Conservation (phyloP, 1,140 invertebrate genomes). For the Drosophila ogumai region DNA sequence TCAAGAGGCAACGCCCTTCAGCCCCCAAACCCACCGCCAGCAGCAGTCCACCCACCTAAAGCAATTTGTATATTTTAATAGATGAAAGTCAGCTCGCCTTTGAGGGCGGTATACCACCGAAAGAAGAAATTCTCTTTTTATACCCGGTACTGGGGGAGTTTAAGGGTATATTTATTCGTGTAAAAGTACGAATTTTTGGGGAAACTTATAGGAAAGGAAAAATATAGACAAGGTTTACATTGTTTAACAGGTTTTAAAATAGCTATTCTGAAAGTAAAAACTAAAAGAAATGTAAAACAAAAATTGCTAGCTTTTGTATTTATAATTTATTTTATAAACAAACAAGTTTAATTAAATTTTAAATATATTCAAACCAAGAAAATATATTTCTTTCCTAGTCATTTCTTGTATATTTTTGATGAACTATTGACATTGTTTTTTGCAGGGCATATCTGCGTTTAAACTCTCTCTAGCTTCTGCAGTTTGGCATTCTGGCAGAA, state of each 20-base stretch:
- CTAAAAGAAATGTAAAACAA: no score
- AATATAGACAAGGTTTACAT: background rate
- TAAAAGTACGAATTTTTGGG: background rate
- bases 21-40: background rate
- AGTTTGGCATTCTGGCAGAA: conserved; percentile 42
- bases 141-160: background rate
- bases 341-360: no score
- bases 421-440: background rate
- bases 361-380: no score
- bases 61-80: conserved; percentile 73
- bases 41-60: conserved; percentile 11
- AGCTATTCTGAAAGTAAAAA: no score
- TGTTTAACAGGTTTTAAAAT: background rate
- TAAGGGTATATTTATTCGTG: background rate
- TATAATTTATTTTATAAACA: no score
- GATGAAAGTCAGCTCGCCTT: conserved; percentile 58
- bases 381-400: no score
- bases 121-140: conserved; percentile 18
- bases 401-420: no score
- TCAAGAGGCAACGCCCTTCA: conserved; percentile 47
- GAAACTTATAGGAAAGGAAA: background rate
- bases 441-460: background rate
- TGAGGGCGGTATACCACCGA: conserved; percentile 24
- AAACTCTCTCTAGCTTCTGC: no score
- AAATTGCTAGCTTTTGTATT: no score